These are phyloP conservation scores for Brachionus calyciflorus DNA, from an alignment of 1,140 invertebrate species.

Conservation along the genomic window DNA sequence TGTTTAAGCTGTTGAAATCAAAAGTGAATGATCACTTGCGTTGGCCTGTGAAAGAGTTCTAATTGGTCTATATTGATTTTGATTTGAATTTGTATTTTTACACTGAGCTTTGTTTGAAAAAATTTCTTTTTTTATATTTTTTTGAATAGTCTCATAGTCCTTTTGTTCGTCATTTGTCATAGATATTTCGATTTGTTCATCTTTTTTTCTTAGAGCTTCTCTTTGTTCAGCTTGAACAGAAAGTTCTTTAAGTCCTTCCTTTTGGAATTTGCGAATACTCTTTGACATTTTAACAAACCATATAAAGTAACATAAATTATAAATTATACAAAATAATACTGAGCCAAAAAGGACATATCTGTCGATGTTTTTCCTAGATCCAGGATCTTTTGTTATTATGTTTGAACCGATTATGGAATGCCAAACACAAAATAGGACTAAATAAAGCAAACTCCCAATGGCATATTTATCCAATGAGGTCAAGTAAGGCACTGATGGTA, in stretches of 20 bases:
- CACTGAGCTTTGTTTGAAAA: neutral
- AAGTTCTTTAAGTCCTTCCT: neutral
- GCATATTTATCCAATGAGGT: constrained; percentile 46
- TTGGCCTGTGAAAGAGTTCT: neutral
- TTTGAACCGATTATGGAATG: constrained; percentile 45
- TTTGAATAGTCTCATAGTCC: constrained; percentile 20
- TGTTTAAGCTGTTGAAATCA: neutral
- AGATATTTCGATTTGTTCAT: neutral
- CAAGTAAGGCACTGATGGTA: constrained; percentile 38
- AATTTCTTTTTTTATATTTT: neutral
- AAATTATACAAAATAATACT: constrained; percentile 5
- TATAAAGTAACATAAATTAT: constrained; percentile 29
- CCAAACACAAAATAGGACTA: constrained; percentile 46
- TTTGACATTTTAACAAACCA: constrained; percentile 42
- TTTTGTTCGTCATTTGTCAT: constrained; percentile 19
- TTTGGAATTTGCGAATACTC: constrained; percentile 37
- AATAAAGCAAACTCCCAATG: constrained; percentile 29
- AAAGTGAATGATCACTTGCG: neutral
- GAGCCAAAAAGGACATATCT: constrained; percentile 14
- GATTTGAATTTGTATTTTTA: neutral
- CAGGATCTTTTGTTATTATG: constrained; percentile 25
- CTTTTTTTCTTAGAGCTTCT: neutral
- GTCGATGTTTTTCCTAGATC: constrained; percentile 28
- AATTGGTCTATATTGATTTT: neutral
- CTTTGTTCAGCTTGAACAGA: neutral